Evolutionary conservation across 1,140 invertebrate species (phyloP), one percentile per base, ranked within the genome.

Genomic region (Nebria ingens): DNA sequence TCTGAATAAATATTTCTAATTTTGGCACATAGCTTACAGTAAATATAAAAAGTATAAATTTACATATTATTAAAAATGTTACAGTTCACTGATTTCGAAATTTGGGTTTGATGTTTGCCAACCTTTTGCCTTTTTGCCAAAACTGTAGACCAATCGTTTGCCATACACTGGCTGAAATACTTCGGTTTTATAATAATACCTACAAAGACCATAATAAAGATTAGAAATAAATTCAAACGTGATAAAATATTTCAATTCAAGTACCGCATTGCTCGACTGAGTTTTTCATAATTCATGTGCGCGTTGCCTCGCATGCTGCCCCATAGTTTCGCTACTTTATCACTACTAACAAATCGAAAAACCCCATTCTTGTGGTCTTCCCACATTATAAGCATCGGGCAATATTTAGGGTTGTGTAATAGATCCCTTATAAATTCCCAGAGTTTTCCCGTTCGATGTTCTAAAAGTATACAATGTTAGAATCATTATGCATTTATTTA

Each of bases 271-370:
- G 92, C 92, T 62, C 92, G 71, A 72, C 89, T 93, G 58, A 95
- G 81, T 71, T 96, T 96, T 68, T 94, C 92, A 67, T 94, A 96
- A 15, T 87, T 93, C 92, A 95, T 95, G 65, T 12, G 9, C 6
- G 84, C 82, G 68, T 96, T 95, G 66, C 89, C 86, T 67, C 93
- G 93, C 63, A 83, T 77, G 20, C 81, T 79, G 0, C 91, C 92
- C 92, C 92, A 95, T 56, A 93, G 76, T 64, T 88, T 83, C 1
- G 91, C 91, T 1, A 95, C 87, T 65, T 88, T 84, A 59, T 93
- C 89, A n/a, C 87, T 90, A 61, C 89, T 83, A 1, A 93, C 89
- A 60, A 95, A 93, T 53, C 90, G 84, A 72, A 95, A 95, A 57
- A 88, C 86, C 0, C 89, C 90, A 59, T 85, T 79, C 20, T 85